Base-by-base conservation (phyloP, 1,140 invertebrate species). In the Cotesia glomerata region DNA sequence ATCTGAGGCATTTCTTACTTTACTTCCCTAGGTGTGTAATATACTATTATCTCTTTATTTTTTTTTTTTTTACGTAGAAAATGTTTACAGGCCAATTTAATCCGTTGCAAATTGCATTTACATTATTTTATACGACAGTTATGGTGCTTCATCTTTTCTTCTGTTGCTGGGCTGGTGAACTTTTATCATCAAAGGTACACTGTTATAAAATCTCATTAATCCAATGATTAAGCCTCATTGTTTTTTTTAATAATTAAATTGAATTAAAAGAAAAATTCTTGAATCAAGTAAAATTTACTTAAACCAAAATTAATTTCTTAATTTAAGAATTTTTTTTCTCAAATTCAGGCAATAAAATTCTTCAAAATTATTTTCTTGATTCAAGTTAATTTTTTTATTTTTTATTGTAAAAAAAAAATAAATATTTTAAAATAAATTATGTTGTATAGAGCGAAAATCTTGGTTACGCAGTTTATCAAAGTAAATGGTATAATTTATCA, bases 401-500 rank as follows among this genome's bases (percentile, higher is more conserved):
- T n/a, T n/a, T n/a, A n/a, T n/a, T 26, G 3, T 26, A 26, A 2
- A 26, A 26, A 26, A 2, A 26, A 26, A 26, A 26, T 26, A 1
- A 26, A 26, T 26, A 26, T 26, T 26, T 26, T 2, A 26, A 26
- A 26, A 26, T 26, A 26, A 26, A 26, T 26, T 26, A 26, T 26
- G 26, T 26, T 26, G 26, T 78, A 72, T 54, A 83, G 80, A 82
- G 78, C 65, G 65, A 71, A 8, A 73, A 67, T 16, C 35, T 83
- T 51, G 58, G 75, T 7, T 51, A 77, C 4, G 77, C 76, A 36
- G 73, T 74, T 35, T 84, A 81, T 56, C 52, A 77, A 11, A 78
- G 78, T 8, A 35, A 75, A 2, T 84, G 81, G 82, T 81, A 78
- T 51, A 72, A 73, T 45, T 76, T 77, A 18, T 45, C 72, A 8